Conservation (phyloP, 2,888 invertebrate genomes). For the Elmis aenea region DNA sequence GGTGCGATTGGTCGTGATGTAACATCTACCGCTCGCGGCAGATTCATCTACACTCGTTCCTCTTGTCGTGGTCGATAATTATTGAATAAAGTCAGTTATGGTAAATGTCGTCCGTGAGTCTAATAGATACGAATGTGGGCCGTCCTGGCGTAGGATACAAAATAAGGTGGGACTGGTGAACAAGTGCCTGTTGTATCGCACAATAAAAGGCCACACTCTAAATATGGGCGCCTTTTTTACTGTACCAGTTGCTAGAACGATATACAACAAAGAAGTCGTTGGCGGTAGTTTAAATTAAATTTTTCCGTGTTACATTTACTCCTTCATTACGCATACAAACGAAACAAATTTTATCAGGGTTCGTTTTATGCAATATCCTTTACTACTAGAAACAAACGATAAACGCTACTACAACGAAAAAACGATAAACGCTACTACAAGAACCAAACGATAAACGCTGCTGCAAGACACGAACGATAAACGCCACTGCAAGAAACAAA, state of each 20-base stretch:
- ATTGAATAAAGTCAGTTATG: conserved; percentile 25
- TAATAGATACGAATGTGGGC: conserved; percentile 23
- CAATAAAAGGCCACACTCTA: conserved; percentile 9
- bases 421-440: too few species aligned
- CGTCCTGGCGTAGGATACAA: conserved; percentile 22
- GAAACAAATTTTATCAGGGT: too few species aligned
- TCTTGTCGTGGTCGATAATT: conserved; percentile 17
- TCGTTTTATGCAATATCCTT: too few species aligned
- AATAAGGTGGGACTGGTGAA: conserved; percentile 22
- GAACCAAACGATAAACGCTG: too few species aligned
- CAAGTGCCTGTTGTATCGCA: conserved; percentile 21
- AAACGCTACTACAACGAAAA: too few species aligned
- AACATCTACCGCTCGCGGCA: conserved; percentile 16
- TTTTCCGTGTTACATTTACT: neutral
- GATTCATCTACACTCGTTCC: conserved; percentile 24
- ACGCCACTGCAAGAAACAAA: too few species aligned
- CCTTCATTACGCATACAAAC: too few species aligned
- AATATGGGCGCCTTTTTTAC: conserved; percentile 12
- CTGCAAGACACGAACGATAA: too few species aligned
- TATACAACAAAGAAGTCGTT: too few species aligned
- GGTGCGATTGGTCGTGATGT: conserved; percentile 18
- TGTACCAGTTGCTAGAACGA: too few species aligned
- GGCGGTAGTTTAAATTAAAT: neutral
- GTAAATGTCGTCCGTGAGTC: conserved; percentile 24
- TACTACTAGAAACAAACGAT: too few species aligned